phyloP scores from a whole-genome alignment of 2,888 invertebrate genomes.

The Globia sparganii region DNA sequence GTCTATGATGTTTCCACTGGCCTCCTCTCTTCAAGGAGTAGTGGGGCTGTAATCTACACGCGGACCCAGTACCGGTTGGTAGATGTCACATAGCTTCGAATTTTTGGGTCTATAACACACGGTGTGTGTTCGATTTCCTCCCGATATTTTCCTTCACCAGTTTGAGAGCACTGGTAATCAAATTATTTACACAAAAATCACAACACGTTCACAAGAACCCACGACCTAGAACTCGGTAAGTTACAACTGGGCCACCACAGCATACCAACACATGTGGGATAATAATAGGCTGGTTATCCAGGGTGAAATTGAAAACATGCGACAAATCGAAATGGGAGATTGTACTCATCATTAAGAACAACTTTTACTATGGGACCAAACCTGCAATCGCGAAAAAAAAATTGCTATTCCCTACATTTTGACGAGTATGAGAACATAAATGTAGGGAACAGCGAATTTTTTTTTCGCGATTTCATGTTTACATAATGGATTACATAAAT shows the following conservation, averaged over 20 bases:
- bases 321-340: too few relatives aligned
- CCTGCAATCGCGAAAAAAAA: too few relatives aligned
- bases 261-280: not conserved
- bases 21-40: not conserved
- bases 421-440: too few relatives aligned
- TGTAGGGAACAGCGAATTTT: too few relatives aligned
- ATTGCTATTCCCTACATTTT: too few relatives aligned
- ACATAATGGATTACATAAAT: too few relatives aligned
- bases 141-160: not conserved
- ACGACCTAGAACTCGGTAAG: not conserved
- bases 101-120: not conserved
- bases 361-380: too few relatives aligned
- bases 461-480: too few relatives aligned
- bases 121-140: not conserved
- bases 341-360: too few relatives aligned
- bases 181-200: slow-evolving; percentile 1
- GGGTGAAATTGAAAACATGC: too few relatives aligned
- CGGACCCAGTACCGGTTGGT: not conserved
- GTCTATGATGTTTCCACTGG: not conserved
- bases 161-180: not conserved
- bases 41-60: not conserved
- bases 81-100: too few relatives aligned
- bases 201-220: too few relatives aligned
- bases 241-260: not conserved
- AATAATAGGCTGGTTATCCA: not conserved